Evolutionary conservation across 2,797 vertebrate genomes (phyloP).

Genomic region (Adelosebastes latens): DNA sequence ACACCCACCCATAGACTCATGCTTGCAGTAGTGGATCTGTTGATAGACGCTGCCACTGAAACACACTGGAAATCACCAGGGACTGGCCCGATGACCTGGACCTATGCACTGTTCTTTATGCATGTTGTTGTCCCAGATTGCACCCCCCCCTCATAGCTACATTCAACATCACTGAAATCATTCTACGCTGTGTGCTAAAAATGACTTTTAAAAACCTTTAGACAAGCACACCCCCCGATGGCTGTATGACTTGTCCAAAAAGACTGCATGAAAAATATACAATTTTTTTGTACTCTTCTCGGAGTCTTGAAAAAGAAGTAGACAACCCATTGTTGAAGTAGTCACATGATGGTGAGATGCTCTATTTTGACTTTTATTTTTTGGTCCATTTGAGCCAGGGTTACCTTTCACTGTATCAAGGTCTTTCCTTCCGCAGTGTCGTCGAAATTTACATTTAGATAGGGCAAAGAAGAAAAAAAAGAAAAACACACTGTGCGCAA

Average conservation of each 20-base stretch:
- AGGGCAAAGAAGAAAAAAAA: conserved; percentile 42
- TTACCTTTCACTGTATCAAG: conserved; percentile 69
- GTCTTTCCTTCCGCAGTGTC: conserved; percentile 55
- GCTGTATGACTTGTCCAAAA: conserved; percentile 70
- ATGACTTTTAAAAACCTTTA: conserved; percentile 56
- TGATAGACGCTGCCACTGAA: conserved; percentile 70
- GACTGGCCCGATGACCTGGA: conserved; percentile 72
- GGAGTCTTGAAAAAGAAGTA: conserved; percentile 63
- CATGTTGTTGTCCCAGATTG: conserved; percentile 76
- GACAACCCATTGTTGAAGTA: conserved; percentile 72
- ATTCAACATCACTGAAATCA: conserved; percentile 72
- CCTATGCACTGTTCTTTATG: conserved; percentile 83
- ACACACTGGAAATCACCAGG: conserved; percentile 77
- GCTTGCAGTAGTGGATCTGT: conserved; percentile 67
- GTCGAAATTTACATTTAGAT: conserved; percentile 66
- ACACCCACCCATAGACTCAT: conserved; percentile 27
- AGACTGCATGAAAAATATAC: conserved; percentile 80
- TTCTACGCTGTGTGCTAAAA: conserved; percentile 69
- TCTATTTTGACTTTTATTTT: conserved; percentile 51
- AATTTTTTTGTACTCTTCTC: conserved; percentile 70
- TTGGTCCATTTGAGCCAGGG: conserved; percentile 62
- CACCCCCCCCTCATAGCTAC: conserved; percentile 48
- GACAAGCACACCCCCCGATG: conserved; percentile 50
- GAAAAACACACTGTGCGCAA: conserved; percentile 71
- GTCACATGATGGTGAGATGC: conserved; percentile 69